Evolutionary conservation across 2,113 vertebrate species (phyloP).

Genomic region (Aegotheles bennettii): DNA sequence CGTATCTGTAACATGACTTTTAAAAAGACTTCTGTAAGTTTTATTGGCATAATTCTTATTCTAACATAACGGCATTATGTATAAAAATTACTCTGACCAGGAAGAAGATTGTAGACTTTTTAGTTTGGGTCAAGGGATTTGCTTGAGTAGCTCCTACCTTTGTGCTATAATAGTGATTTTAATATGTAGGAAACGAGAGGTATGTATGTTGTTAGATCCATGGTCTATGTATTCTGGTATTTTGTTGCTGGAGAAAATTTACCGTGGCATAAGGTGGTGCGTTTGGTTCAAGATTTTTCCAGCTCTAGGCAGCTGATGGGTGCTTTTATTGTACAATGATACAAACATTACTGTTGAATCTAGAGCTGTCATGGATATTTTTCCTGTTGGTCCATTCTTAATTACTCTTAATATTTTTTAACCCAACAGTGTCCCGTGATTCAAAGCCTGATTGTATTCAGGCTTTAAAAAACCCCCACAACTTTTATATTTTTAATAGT

Average conservation of each 20-base stretch:
- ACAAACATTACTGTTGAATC: neutral
- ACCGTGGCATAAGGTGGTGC: neutral
- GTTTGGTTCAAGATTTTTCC: neutral
- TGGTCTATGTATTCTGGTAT: neutral
- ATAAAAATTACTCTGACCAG: neutral
- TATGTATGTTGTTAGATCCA: accelerated
- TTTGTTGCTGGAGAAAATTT: neutral
- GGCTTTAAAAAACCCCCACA: neutral
- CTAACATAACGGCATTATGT: neutral
- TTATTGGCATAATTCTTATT: neutral
- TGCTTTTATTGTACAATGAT: neutral
- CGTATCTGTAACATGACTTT: neutral
- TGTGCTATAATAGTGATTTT: neutral
- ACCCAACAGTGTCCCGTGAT: neutral
- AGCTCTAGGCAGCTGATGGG: neutral
- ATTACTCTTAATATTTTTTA: neutral
- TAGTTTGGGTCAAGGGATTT: neutral
- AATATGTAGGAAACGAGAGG: neutral
- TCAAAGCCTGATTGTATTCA: neutral
- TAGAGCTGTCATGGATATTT: neutral
- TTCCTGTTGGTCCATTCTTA: neutral
- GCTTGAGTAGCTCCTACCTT: neutral
- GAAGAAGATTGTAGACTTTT: neutral
- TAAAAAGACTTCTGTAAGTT: neutral
- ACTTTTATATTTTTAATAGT: neutral